phyloP scores from a whole-genome alignment of 2,797 vertebrate species.

The Naso thynnoides region DNA sequence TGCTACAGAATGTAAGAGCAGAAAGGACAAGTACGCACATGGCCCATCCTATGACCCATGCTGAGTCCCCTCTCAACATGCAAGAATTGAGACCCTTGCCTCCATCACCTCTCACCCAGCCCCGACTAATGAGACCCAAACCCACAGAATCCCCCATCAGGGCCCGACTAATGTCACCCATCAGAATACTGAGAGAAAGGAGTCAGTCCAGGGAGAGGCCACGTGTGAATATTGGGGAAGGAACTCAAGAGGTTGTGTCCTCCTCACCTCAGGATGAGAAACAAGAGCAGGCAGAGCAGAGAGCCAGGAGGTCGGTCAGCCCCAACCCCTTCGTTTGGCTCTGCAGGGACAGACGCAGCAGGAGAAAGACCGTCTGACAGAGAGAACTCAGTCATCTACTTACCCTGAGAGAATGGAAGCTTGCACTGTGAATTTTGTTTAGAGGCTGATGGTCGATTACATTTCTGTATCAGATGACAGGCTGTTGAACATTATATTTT shows the following conservation, averaged over 20 bases:
- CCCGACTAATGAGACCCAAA: slow-evolving; percentile 55
- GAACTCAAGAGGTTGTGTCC: neutral
- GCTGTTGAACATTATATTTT: slow-evolving; percentile 3
- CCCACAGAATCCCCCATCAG: slow-evolving; percentile 75
- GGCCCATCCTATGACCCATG: neutral
- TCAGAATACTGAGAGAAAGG: slow-evolving; percentile 88
- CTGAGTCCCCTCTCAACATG: slow-evolving; percentile 6
- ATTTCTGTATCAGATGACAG: neutral
- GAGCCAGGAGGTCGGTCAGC: slow-evolving; percentile 69
- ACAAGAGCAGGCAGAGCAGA: slow-evolving; percentile 74
- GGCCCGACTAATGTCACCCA: slow-evolving; percentile 77
- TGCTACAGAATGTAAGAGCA: slow-evolving; percentile 7
- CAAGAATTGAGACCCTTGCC: neutral
- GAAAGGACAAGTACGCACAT: slow-evolving; percentile 3
- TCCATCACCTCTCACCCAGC: slow-evolving; percentile 11
- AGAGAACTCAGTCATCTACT: neutral
- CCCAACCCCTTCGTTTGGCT: slow-evolving; percentile 79
- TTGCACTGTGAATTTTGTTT: neutral
- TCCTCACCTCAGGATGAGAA: slow-evolving; percentile 53
- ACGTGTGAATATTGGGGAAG: slow-evolving; percentile 32
- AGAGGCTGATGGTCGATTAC: neutral
- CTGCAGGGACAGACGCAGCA: slow-evolving; percentile 79
- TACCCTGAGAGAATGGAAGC: neutral
- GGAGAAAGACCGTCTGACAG: slow-evolving; percentile 85
- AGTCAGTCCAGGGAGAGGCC: slow-evolving; percentile 87